A percentile compares a stretch with the other conserved stretches of the same genome.
Conservation (phyloP, 2,888 invertebrate species). For the Catocala sponsa region DNA sequence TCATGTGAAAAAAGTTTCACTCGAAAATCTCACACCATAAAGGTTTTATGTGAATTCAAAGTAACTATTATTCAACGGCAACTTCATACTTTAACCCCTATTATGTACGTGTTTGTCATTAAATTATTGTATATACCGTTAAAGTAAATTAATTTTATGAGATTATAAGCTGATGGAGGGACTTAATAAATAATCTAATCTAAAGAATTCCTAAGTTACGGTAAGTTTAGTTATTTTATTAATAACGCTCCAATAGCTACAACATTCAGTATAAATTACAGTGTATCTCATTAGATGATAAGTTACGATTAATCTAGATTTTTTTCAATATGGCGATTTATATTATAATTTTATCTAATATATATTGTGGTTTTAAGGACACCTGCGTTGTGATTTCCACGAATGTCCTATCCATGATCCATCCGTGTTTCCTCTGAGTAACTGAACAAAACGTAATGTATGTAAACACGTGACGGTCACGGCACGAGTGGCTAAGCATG, state of each 20-base stretch:
- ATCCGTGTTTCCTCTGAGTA: constrained; percentile 70
- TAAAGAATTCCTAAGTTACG: too few relatives aligned
- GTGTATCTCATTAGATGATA: constrained; percentile 87
- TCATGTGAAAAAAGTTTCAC: too few relatives aligned
- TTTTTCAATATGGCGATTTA: constrained; percentile 89
- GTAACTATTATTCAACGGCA: too few relatives aligned
- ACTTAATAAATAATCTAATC: too few relatives aligned
- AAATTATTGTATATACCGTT: too few relatives aligned
- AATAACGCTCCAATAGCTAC: constrained; percentile 81
- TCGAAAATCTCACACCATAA: too few relatives aligned
- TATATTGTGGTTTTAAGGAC: constrained; percentile 92
- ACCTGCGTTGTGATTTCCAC: constrained; percentile 87
- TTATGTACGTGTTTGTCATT: too few relatives aligned
- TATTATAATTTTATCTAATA: constrained; percentile 90
- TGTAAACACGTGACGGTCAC: constrained; percentile 55
- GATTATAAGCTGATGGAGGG: too few relatives aligned
- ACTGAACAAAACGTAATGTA: constrained; percentile 54
- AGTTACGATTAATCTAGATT: constrained; percentile 87
- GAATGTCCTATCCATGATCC: constrained; percentile 74
- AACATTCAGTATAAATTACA: constrained; percentile 86
- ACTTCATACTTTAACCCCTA: too few relatives aligned
- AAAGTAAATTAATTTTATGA: too few relatives aligned
- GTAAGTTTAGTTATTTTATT: too few relatives aligned
- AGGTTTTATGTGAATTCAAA: too few relatives aligned
- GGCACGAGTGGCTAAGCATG: constrained; percentile 75